Conservation (phyloP, 2,113 vertebrate species). For the Neodontobutis hainanensis region DNA sequence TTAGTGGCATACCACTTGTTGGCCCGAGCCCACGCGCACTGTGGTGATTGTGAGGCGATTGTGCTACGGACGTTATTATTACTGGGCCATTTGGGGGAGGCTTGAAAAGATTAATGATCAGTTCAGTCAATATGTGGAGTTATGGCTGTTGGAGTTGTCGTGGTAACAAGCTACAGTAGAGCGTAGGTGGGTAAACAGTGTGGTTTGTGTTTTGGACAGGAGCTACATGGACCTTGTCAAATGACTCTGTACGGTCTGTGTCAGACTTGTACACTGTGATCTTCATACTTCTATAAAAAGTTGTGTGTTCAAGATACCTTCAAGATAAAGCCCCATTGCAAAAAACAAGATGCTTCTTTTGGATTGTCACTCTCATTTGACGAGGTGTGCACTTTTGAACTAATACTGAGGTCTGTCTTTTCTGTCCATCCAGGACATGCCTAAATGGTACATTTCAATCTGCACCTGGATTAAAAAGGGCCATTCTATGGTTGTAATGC, state of each 20-base stretch:
- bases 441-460: too few relatives aligned
- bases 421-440: too few relatives aligned
- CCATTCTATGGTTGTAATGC: too few relatives aligned
- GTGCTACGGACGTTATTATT: conserved; percentile 69
- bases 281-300: too few relatives aligned
- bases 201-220: conserved; percentile 59
- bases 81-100: conserved; percentile 54
- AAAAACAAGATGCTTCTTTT: too few relatives aligned
- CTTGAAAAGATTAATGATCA: conserved; percentile 67
- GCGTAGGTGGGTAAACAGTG: conserved; percentile 70
- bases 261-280: neutral
- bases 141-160: conserved; percentile 54
- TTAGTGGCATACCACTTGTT: conserved; percentile 43
- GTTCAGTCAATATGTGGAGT: conserved; percentile 62
- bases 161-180: conserved; percentile 63
- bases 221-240: conserved; percentile 27
- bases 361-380: too few relatives aligned
- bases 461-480: too few relatives aligned
- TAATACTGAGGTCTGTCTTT: too few relatives aligned
- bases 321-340: too few relatives aligned
- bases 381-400: too few relatives aligned
- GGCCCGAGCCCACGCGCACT: conserved; percentile 57
- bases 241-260: neutral
- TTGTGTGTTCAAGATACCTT: too few relatives aligned
- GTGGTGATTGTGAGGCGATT: conserved; percentile 30